Percentiles rank a stretch among this genome's conserved stretches.
Conservation (phyloP, 2,797 vertebrate species). For the Anguilla megastoma region DNA sequence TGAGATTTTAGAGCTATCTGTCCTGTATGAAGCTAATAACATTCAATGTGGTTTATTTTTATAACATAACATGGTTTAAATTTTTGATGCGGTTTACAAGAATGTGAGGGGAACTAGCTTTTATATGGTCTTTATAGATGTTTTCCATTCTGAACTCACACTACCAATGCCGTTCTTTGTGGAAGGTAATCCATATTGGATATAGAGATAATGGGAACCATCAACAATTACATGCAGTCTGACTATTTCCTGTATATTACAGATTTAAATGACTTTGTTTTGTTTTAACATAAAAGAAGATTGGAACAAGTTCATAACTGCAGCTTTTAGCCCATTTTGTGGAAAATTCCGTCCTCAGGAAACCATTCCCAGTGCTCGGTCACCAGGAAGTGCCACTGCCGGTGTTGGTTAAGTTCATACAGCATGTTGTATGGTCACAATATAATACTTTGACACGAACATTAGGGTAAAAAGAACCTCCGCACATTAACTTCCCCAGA, state of each 20-base stretch:
- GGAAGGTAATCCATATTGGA: conserved; percentile 99
- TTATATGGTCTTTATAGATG: conserved; percentile 32
- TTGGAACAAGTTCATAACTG: conserved; percentile 49
- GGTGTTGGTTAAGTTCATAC: conserved; percentile 61
- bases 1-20: not conserved
- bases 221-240: conserved; percentile 59
- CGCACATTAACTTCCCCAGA: conserved; percentile 33
- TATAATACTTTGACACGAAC: conserved; percentile 63
- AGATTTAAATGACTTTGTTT: conserved; percentile 57
- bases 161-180: conserved; percentile 63
- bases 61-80: conserved; percentile 36
- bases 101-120: conserved; percentile 55
- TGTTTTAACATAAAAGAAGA: conserved; percentile 27
- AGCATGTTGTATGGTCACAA: conserved; percentile 49
- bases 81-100: conserved; percentile 42
- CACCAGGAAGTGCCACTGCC: conserved; percentile 63
- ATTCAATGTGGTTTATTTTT: conserved; percentile 45
- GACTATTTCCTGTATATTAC: conserved; percentile 74
- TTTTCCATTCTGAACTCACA: conserved; percentile 45
- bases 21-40: conserved; percentile 27
- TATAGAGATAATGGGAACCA: conserved; percentile 74
- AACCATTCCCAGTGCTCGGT: conserved; percentile 73
- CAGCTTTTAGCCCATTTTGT: conserved; percentile 50
- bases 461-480: conserved; percentile 70
- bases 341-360: conserved; percentile 66